These are phyloP conservation scores for Aphelenchoides bicaudatus DNA, from an alignment of 2,888 invertebrate genomes.

Conservation along the genomic window DNA sequence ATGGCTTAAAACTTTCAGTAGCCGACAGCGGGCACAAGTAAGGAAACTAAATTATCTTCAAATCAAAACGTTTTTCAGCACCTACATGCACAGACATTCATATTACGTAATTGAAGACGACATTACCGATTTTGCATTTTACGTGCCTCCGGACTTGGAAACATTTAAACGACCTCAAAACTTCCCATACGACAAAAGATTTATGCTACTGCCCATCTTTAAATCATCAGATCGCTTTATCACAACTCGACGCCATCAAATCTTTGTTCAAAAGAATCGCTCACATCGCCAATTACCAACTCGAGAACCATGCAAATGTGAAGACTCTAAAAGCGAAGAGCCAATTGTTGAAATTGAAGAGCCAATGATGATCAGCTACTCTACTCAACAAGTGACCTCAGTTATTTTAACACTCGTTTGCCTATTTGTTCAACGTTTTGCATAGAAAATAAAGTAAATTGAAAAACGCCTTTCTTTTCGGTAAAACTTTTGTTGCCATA, in stretches of 20 bases:
- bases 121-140: constrained; percentile 2
- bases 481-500: too few species aligned
- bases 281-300: constrained; percentile 4
- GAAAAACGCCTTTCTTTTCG: too few species aligned
- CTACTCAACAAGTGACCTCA: too few species aligned
- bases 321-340: too few species aligned
- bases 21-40: neutral
- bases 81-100: neutral
- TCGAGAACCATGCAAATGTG: constrained; percentile 6
- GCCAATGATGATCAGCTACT: too few species aligned
- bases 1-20: neutral
- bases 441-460: too few species aligned
- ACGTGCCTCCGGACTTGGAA: constrained; percentile 7
- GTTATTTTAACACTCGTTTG: too few species aligned
- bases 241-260: constrained; percentile 8
- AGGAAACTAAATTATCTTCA: neutral
- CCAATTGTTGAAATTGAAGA: too few species aligned
- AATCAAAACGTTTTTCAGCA: neutral
- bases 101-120: constrained; percentile 12
- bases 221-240: constrained; percentile 6
- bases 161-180: constrained; percentile 4
- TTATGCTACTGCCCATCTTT: constrained; percentile 1
- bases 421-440: too few species aligned
- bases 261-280: constrained; percentile 6
- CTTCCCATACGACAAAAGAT: constrained; percentile 7